Conservation (phyloP, 2,113 vertebrate genomes). For the Eulemur macaco region DNA sequence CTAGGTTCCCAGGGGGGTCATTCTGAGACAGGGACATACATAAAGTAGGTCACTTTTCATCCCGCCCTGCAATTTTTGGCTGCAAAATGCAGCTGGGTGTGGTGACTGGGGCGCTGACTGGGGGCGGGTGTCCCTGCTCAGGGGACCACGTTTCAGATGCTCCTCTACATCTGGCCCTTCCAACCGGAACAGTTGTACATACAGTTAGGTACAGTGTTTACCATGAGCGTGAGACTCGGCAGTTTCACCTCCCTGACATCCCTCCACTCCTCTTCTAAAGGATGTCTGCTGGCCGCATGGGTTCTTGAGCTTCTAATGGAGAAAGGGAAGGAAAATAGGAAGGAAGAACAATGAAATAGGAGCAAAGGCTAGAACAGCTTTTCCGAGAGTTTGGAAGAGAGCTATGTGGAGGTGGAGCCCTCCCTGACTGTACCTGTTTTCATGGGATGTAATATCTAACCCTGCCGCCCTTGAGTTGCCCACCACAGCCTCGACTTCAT, state of each 20-base stretch:
- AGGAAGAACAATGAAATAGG: rapidly evolving
- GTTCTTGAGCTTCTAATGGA: not conserved
- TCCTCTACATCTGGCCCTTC: rapidly evolving
- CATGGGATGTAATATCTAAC: too few relatives aligned
- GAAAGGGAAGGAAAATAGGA: not conserved
- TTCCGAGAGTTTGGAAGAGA: not conserved
- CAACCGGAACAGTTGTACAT: too few relatives aligned
- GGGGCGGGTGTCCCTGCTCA: too few relatives aligned
- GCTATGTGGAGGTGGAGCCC: rapidly evolving
- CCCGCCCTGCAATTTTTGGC: rapidly evolving
- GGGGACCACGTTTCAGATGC: not conserved
- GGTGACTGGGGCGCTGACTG: rapidly evolving
- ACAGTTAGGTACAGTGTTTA: rapidly evolving
- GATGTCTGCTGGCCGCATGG: rapidly evolving
- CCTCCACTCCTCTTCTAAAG: not conserved
- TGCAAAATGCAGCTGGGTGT: not conserved
- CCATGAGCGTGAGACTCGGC: rapidly evolving
- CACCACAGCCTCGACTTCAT: rapidly evolving
- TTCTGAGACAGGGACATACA: rapidly evolving
- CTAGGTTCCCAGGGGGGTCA: not conserved
- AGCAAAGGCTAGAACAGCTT: not conserved
- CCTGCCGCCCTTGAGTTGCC: rapidly evolving
- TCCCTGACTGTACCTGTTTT: rapidly evolving
- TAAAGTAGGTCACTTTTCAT: rapidly evolving
- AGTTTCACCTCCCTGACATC: rapidly evolving